A percentile compares a stretch with the other conserved stretches of the same genome.
Evolutionary conservation across 2,113 vertebrate genomes (phyloP).

Genomic region (Eudyptes chrysolophus): DNA sequence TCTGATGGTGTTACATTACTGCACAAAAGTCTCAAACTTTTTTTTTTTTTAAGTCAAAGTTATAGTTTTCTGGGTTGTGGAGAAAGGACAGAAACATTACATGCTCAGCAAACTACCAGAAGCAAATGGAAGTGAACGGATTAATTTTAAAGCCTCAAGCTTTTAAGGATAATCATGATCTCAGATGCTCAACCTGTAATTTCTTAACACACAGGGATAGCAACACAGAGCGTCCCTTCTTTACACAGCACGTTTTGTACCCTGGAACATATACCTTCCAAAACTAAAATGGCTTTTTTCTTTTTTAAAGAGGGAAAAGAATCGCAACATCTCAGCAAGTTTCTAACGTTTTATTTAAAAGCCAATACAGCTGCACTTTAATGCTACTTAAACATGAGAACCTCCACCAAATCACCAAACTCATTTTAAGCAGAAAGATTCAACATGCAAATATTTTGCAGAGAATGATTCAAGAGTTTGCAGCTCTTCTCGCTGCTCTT

Average conservation of each 20-base stretch:
- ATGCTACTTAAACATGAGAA: slow-evolving; percentile 18
- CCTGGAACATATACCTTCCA: neutral
- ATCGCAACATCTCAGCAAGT: neutral
- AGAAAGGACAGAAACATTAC: neutral
- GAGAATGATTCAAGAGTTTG: slow-evolving; percentile 23
- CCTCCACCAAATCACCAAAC: slow-evolving; percentile 1
- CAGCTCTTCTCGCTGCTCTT: slow-evolving; percentile 25
- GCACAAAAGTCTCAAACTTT: neutral
- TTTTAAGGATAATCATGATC: neutral
- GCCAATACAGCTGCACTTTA: neutral
- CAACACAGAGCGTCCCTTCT: neutral
- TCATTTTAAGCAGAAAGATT: slow-evolving; percentile 9
- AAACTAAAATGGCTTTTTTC: neutral
- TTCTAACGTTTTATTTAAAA: neutral
- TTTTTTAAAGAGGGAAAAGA: neutral
- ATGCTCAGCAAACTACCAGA: neutral
- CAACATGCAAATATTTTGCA: slow-evolving; percentile 27
- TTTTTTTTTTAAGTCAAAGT: neutral
- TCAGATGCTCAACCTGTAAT: neutral
- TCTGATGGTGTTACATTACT: neutral
- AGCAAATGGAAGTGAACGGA: neutral
- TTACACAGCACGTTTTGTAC: neutral
- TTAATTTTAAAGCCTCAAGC: neutral
- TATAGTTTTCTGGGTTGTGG: neutral
- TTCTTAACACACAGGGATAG: neutral